These are phyloP conservation scores for Synanthedon andrenaeformis DNA, from an alignment of 2,888 invertebrate genomes.

Conservation along the genomic window DNA sequence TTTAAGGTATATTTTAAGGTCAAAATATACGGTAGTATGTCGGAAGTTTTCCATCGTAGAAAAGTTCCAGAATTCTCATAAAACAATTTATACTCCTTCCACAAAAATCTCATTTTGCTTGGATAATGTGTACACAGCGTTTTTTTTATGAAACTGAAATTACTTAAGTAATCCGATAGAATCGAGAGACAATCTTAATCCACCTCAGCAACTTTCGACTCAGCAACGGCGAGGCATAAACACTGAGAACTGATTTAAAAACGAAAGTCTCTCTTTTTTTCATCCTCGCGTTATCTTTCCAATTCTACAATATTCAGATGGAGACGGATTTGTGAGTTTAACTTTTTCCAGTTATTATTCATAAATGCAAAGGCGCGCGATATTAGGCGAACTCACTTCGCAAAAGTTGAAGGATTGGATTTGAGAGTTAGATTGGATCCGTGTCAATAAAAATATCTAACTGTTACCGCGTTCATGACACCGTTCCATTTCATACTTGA, in stretches of 20 bases:
- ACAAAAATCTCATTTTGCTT: conserved; percentile 11
- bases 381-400: conserved; percentile 50
- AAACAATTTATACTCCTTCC: neutral
- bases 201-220: conserved; percentile 33
- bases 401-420: conserved; percentile 46
- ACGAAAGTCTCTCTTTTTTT: conserved; percentile 28
- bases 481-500: neutral
- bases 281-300: conserved; percentile 45
- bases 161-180: conserved; percentile 17
- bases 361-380: conserved; percentile 61
- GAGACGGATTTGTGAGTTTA: conserved; percentile 52
- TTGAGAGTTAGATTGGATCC: conserved; percentile 34
- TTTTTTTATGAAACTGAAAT: conserved; percentile 12
- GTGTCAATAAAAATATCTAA: conserved; percentile 32
- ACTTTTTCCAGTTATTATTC: conserved; percentile 64
- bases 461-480: neutral
- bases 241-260: conserved; percentile 16
- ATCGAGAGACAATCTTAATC: conserved; percentile 29
- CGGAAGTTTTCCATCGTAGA: no score
- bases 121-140: neutral
- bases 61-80: no score
- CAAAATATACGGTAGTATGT: no score
- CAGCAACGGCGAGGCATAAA: conserved; percentile 32
- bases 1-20: no score
- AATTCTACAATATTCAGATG: conserved; percentile 55